Conservation (phyloP, 1,140 invertebrate species). For the Cotesia glomerata region DNA sequence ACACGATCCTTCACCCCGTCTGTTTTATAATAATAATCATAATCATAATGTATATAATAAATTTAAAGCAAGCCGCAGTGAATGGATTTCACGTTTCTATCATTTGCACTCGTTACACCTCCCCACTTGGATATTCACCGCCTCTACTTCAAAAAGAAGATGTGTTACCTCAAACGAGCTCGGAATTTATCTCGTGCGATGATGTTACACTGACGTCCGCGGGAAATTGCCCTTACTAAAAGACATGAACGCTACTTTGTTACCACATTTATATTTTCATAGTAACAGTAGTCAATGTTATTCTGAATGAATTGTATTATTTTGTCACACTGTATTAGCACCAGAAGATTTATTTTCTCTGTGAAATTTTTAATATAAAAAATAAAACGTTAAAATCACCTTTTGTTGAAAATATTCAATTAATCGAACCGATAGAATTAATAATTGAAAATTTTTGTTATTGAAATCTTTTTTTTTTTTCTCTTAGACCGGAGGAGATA, state of each 20-base stretch:
- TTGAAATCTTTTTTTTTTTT: no score
- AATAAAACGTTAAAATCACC: no score
- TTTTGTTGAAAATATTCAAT: no score
- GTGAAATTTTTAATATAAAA: no score
- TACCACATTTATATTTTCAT: background rate
- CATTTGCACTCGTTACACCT: constrained; percentile 19
- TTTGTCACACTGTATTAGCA: no score
- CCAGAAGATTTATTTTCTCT: no score
- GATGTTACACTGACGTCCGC: background rate
- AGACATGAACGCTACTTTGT: background rate
- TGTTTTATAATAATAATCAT: background rate
- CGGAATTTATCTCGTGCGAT: constrained; percentile 19
- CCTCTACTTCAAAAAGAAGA: background rate
- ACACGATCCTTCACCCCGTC: constrained; percentile 7
- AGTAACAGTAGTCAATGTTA: background rate
- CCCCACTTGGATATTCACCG: background rate
- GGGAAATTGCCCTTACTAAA: background rate
- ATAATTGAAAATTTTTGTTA: no score
- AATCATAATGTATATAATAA: no score
- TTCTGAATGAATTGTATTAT: background rate
- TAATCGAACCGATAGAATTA: no score
- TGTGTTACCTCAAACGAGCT: constrained; percentile 14
- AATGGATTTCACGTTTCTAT: constrained; percentile 9
- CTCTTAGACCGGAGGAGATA: no score
- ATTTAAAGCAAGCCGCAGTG: background rate